phyloP scores from a whole-genome alignment of 2,888 invertebrate genomes.

The Erpobdella octoculata region DNA sequence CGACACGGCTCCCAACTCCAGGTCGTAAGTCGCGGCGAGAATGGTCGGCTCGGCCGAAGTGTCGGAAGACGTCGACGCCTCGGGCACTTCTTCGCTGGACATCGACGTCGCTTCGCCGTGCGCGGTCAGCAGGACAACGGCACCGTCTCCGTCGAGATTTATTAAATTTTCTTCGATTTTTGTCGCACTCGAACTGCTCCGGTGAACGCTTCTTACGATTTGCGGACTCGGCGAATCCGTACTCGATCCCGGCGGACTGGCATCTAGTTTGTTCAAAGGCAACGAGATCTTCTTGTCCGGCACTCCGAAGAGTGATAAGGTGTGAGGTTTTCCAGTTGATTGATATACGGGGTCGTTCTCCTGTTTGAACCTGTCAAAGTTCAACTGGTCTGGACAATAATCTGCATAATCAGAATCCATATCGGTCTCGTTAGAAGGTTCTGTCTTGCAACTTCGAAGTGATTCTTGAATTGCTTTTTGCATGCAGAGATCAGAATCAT shows the following conservation, averaged over 20 bases:
- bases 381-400: not conserved
- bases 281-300: not conserved
- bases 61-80: constrained; percentile 63
- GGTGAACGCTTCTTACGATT: not conserved
- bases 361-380: not conserved
- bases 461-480: constrained; percentile 8
- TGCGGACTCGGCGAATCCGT: not conserved
- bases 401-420: not conserved
- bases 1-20: constrained; percentile 55
- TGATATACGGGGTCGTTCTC: not conserved
- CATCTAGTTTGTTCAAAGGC: no score
- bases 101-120: constrained; percentile 8
- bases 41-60: constrained; percentile 73
- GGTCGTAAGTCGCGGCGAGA: constrained; percentile 77
- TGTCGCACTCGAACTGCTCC: not conserved
- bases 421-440: not conserved
- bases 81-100: constrained; percentile 28
- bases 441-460: not conserved
- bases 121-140: not conserved
- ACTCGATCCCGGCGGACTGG: not conserved
- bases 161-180: not conserved
- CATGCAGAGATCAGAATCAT: not conserved
- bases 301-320: not conserved
- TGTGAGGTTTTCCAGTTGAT: not conserved
- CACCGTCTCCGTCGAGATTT: not conserved